Base-by-base conservation (phyloP, 2,113 vertebrate species). In the Siphamia tubifer region DNA sequence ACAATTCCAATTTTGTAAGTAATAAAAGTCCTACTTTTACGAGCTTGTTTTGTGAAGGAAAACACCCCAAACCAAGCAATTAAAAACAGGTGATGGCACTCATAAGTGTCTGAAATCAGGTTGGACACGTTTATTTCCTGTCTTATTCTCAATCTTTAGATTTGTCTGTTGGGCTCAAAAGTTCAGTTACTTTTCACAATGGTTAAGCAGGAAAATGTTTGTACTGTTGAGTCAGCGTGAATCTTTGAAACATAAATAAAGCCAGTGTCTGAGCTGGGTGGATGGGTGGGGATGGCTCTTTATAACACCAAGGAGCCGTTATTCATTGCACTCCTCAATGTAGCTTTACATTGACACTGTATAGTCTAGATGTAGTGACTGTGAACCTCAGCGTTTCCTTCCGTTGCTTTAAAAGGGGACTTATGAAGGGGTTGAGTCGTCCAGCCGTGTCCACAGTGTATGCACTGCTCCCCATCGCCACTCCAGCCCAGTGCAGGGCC, bases 331-430 rank as follows among this genome's bases (percentile, higher is more conserved):
- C 73, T 75, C 64, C 61, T 71, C 71, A 54, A 40, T 64, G 81
- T 74, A 67, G 77, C 85, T 85, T 75, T 76, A 86, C 73, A 68
- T 77, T 79, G 79, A 78, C 84, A 70, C 87, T 94, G 92, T 96
- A 88, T 95, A 95, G 93, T 95, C 94, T 98, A 85, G 90, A 86
- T 93, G 92, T 92, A 95, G 64, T 80, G 85, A 86, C 72, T 81
- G 89, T 93, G 90, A 89, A 92, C 89, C 68, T 89, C 90, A 90
- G 61, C 32, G 36, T 78, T 88, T 87, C 79, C 83, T 89, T 82
- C 85, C 87, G 78, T 72, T 10, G 47, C 54, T 68, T 74, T 64
- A 69, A 87, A 83, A 69, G 89, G 87, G 67, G 87, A 84, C 57
- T 55, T 80, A 78, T 74, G 84, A 83, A 82, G 81, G 80, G 77